These are phyloP conservation scores for Hyles vespertilio DNA, from an alignment of 1,140 invertebrate genomes.

Conservation along the genomic window DNA sequence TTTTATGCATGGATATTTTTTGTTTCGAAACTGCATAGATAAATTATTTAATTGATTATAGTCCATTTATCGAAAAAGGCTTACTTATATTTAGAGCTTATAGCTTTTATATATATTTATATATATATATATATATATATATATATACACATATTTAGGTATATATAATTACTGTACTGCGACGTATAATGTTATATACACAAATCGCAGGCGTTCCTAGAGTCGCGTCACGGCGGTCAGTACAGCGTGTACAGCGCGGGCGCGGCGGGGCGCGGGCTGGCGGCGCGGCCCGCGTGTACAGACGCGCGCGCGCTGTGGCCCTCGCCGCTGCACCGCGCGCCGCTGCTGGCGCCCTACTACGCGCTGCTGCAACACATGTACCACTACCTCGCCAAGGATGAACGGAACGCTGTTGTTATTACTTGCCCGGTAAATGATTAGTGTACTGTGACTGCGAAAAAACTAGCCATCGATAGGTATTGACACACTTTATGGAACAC, in stretches of 20 bases:
- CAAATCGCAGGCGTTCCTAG: constrained; percentile 76
- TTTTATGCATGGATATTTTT: no score
- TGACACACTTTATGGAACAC: no score
- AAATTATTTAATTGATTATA: no score
- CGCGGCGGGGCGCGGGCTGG: constrained; percentile 77
- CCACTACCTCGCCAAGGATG: constrained; percentile 88
- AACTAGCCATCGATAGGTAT: no score
- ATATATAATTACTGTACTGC: no score
- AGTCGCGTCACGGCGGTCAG: constrained; percentile 84
- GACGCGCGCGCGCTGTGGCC: constrained; percentile 71
- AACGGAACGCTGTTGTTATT: constrained; percentile 88
- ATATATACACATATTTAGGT: no score
- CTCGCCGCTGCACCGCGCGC: constrained; percentile 77
- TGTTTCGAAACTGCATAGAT: no score
- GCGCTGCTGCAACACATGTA: constrained; percentile 91
- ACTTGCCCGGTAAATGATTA: constrained; percentile 85
- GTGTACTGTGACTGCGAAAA: background rate
- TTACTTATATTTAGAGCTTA: no score
- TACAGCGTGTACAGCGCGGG: constrained; percentile 76
- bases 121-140: no score
- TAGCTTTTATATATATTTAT: no score
- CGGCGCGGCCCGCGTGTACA: constrained; percentile 75
- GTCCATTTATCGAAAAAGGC: no score
- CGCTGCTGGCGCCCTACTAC: constrained; percentile 87
- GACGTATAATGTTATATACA: no score